These are phyloP conservation scores for Cryptotermes secundus DNA, from an alignment of 1,140 invertebrate species.

Conservation along the genomic window DNA sequence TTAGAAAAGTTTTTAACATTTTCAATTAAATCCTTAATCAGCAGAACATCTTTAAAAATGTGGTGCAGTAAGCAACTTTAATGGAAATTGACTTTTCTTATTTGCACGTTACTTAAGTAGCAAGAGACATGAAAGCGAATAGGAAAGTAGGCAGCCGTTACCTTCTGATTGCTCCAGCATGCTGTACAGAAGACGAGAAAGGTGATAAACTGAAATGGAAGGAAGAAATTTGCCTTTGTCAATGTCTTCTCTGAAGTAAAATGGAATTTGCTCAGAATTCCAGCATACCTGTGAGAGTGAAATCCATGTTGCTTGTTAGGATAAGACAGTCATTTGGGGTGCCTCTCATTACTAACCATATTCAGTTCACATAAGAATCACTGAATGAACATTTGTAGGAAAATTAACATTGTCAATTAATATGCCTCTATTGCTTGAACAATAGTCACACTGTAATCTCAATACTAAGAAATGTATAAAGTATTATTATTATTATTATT, in stretches of 20 bases:
- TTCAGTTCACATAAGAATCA: too few relatives aligned
- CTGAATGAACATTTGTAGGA: too few relatives aligned
- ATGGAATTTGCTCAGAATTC: neutral
- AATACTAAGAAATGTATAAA: too few relatives aligned
- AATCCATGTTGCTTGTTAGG: too few relatives aligned
- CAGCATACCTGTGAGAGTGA: neutral
- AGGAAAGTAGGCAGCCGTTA: constrained; percentile 1
- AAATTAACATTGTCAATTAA: too few relatives aligned
- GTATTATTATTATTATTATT: too few relatives aligned
- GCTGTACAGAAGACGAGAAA: neutral
- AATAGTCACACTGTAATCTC: too few relatives aligned
- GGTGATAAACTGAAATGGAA: neutral
- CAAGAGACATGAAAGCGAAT: neutral
- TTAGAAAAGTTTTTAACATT: constrained; percentile 17
- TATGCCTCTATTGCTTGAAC: too few relatives aligned
- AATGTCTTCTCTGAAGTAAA: neutral
- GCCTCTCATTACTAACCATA: too few relatives aligned
- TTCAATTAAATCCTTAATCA: constrained; percentile 32
- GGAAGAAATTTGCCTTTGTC: neutral
- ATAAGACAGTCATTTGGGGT: too few relatives aligned
- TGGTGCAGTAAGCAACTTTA: constrained; percentile 24
- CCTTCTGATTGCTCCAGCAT: neutral
- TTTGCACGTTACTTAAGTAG: constrained; percentile 24
- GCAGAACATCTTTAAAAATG: neutral
- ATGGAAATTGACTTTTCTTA: constrained; percentile 33